Evolutionary conservation across 2,797 vertebrate species (phyloP).

Genomic region (Neostethus bicornis): DNA sequence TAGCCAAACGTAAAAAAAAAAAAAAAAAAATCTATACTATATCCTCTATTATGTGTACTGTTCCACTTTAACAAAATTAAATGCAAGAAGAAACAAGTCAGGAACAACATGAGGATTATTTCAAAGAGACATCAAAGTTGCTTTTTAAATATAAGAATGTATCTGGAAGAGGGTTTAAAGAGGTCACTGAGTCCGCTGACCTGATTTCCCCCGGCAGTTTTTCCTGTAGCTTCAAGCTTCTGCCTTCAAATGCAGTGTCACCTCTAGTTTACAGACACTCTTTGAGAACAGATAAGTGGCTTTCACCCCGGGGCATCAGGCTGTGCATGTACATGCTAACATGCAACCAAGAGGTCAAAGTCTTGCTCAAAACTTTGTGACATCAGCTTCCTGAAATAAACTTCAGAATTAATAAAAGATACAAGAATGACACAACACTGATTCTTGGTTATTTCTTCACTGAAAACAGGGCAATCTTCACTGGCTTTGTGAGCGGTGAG

Average conservation of each 20-base stretch:
- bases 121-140: background rate
- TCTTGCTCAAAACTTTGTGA: background rate
- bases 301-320: background rate
- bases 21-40: too few relatives aligned
- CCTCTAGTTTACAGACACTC: background rate
- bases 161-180: background rate
- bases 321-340: background rate
- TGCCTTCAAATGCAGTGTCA: slow-evolving; percentile 1
- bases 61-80: too few relatives aligned
- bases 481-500: too few relatives aligned
- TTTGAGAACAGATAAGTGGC: background rate
- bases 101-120: background rate
- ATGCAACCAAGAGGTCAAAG: background rate
- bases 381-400: background rate
- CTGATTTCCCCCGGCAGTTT: slow-evolving; percentile 1
- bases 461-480: background rate
- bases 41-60: too few relatives aligned
- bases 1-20: too few relatives aligned
- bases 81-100: background rate
- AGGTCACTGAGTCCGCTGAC: background rate
- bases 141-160: background rate
- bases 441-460: background rate
- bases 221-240: slow-evolving; percentile 1
- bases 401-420: background rate
- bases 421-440: background rate